Conservation (phyloP, 2,888 invertebrate species). For the Stenodema calcarata region DNA sequence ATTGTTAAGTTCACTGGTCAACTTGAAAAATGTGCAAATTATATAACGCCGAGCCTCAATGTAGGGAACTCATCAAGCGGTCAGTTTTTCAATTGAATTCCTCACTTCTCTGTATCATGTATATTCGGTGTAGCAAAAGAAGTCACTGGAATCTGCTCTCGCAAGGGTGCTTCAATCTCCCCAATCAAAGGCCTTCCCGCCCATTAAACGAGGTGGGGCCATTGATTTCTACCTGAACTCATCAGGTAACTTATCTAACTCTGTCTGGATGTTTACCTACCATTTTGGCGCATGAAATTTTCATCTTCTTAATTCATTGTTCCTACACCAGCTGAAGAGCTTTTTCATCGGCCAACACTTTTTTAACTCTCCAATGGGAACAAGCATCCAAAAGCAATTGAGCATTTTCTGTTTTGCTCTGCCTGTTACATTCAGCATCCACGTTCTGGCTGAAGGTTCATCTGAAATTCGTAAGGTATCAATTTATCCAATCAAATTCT, state of each 20-base stretch:
- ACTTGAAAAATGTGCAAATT: too few species aligned
- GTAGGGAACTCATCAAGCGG: neutral
- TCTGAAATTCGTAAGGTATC: too few species aligned
- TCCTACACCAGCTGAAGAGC: neutral
- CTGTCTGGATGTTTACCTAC: neutral
- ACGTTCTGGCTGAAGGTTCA: too few species aligned
- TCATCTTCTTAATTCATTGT: neutral
- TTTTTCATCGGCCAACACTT: neutral
- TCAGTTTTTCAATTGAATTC: too few species aligned
- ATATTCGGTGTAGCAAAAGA: conserved; percentile 66
- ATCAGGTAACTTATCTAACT: conserved; percentile 70
- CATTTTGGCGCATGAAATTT: neutral
- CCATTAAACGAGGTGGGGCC: conserved; percentile 81
- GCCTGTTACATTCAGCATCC: too few species aligned
- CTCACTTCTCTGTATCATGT: neutral
- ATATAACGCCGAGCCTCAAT: too few species aligned
- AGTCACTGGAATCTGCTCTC: conserved; percentile 78
- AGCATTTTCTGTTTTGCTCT: too few species aligned
- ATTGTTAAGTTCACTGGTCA: too few species aligned
- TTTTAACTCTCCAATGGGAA: neutral
- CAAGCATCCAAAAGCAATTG: too few species aligned
- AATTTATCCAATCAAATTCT: too few species aligned
- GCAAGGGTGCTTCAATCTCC: conserved; percentile 69
- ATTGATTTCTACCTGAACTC: conserved; percentile 86
- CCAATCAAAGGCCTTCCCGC: conserved; percentile 81